A percentile compares a stretch with the other conserved stretches of the same genome.
Conservation (phyloP, 2,113 vertebrate genomes). For the Phyllostomus discolor region DNA sequence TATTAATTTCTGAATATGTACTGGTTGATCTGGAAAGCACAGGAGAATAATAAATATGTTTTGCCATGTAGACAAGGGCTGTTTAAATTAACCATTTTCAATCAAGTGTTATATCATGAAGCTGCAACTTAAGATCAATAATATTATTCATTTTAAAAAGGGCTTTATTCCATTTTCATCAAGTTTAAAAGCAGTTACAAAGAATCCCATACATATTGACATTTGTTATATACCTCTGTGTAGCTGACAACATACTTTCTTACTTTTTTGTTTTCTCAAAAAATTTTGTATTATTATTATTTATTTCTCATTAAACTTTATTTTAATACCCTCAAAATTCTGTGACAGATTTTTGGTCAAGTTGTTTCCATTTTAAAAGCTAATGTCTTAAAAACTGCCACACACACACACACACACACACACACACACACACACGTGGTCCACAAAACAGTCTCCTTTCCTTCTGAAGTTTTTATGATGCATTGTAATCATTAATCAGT, state of each 20-base stretch:
- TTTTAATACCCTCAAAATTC: too few species aligned
- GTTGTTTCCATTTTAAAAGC: too few species aligned
- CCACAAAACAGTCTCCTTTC: background rate
- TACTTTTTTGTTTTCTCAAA: background rate
- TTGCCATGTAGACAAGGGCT: background rate
- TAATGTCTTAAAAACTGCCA: background rate
- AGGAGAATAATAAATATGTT: background rate
- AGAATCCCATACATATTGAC: background rate
- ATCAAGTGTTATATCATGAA: background rate
- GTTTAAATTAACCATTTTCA: background rate
- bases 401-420: background rate
- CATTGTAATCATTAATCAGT: background rate
- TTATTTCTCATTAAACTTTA: background rate
- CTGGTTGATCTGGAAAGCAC: background rate
- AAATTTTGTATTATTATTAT: background rate
- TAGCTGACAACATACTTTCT: background rate
- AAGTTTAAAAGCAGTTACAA: background rate
- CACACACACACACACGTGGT: background rate
- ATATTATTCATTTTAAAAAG: background rate
- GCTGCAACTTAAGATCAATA: background rate
- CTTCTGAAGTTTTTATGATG: background rate
- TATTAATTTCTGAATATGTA: background rate
- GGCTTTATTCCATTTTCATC: background rate
- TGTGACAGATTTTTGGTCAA: too few species aligned
- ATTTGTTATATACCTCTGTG: background rate